phyloP scores from a whole-genome alignment of 2,113 vertebrate species.

The Gambusia holbrooki region DNA sequence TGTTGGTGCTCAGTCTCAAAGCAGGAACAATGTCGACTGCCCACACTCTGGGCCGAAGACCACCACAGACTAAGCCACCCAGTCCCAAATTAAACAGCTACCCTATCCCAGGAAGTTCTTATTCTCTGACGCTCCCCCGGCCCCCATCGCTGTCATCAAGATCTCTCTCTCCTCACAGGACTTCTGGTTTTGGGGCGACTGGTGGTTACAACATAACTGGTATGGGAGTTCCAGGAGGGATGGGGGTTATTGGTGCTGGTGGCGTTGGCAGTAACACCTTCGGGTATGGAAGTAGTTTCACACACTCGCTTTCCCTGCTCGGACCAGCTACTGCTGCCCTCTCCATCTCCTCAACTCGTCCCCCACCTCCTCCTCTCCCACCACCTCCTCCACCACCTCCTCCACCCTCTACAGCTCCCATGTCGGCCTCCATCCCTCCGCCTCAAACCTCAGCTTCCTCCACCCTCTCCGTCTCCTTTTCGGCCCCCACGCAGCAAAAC shows the following conservation, averaged over 20 bases:
- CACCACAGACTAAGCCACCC: conserved; percentile 75
- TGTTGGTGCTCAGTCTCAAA: conserved; percentile 89
- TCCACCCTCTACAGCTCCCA: conserved; percentile 21
- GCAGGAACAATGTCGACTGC: conserved; percentile 71
- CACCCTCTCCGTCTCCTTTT: conserved; percentile 37
- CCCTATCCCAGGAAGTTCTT: conserved; percentile 64
- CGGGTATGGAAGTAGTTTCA: conserved; percentile 60
- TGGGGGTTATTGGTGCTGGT: conserved; percentile 40
- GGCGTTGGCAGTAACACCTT: conserved; percentile 28
- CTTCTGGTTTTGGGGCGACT: conserved; percentile 67
- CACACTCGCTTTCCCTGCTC: conserved; percentile 64
- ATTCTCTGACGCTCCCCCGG: conserved; percentile 79
- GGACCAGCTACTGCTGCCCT: conserved; percentile 78
- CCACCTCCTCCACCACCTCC: conserved; percentile 75
- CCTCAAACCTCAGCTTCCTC: conserved; percentile 60
- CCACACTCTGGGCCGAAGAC: conserved; percentile 80
- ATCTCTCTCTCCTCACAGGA: conserved; percentile 76
- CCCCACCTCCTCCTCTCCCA: conserved; percentile 78
- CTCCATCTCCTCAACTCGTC: conserved; percentile 76
- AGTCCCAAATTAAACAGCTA: conserved; percentile 76
- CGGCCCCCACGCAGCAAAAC: neutral
- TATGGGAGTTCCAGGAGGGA: conserved; percentile 52
- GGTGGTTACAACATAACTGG: conserved; percentile 57
- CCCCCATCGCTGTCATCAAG: conserved; percentile 74
- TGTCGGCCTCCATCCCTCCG: conserved; percentile 24